Conservation (phyloP, 2,888 invertebrate species). For the Spisula solida region DNA sequence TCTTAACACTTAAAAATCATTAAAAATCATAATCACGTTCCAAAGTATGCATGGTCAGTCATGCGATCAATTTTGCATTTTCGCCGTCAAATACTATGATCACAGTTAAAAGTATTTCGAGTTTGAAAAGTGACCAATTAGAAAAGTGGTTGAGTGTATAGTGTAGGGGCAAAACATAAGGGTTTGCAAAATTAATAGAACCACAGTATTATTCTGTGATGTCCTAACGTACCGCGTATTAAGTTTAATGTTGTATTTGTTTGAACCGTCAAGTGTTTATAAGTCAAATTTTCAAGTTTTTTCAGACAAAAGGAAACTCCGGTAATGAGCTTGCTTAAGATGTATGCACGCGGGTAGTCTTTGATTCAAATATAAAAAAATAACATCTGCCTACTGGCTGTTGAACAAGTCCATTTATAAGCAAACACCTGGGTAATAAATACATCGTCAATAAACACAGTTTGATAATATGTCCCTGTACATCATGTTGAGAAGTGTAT, state of each 20-base stretch:
- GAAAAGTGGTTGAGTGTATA: too few relatives aligned
- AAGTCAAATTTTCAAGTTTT: not conserved
- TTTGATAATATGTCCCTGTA: not conserved
- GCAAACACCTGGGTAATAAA: constrained; percentile 16
- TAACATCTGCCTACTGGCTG: not conserved
- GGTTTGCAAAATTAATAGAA: too few relatives aligned
- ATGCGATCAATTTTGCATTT: too few relatives aligned
- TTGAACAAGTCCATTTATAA: not conserved
- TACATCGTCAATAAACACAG: not conserved
- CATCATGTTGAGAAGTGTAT: not conserved
- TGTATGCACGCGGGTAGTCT: constrained; percentile 6
- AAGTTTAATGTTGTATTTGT: not conserved
- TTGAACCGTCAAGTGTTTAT: not conserved
- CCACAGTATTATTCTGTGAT: too few relatives aligned
- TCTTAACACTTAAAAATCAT: too few relatives aligned
- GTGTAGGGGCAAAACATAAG: too few relatives aligned
- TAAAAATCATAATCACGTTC: too few relatives aligned
- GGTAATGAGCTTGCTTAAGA: not conserved
- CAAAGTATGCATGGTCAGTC: too few relatives aligned
- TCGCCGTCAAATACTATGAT: too few relatives aligned
- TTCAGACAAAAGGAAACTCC: not conserved
- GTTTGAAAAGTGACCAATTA: too few relatives aligned
- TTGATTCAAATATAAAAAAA: not conserved
- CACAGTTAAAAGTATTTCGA: too few relatives aligned
- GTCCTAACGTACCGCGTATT: not conserved